These are phyloP conservation scores for Hozukius guyotensis DNA, from an alignment of 2,797 vertebrate genomes.

Conservation along the genomic window DNA sequence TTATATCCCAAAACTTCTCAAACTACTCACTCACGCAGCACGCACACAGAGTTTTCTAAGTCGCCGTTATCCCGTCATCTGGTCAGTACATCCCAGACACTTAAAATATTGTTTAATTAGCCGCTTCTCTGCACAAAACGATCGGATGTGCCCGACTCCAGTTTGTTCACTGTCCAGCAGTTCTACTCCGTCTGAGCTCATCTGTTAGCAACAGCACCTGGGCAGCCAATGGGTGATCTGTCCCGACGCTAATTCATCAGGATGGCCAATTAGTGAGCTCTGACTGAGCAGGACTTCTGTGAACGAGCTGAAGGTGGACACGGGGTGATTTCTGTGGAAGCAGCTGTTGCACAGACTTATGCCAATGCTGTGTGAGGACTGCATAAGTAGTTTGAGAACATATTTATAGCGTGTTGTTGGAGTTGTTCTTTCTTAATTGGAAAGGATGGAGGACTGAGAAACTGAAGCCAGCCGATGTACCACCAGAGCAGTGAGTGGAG, in stretches of 20 bases:
- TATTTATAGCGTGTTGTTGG: background rate
- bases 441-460: background rate
- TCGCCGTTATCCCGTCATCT: background rate
- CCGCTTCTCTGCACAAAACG: slow-evolving; percentile 12
- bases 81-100: background rate
- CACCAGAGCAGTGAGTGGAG: background rate
- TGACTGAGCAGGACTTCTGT: slow-evolving; percentile 36
- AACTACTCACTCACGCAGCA: background rate
- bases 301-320: slow-evolving; percentile 19
- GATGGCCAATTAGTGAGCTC: slow-evolving; percentile 58
- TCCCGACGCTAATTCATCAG: slow-evolving; percentile 52
- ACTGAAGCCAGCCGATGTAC: background rate
- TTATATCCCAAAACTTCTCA: background rate
- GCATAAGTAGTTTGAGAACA: slow-evolving; percentile 6
- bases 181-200: slow-evolving; percentile 41
- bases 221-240: slow-evolving; percentile 48
- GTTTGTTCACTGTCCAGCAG: slow-evolving; percentile 43
- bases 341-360: slow-evolving; percentile 31
- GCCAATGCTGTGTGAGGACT: background rate
- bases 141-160: slow-evolving; percentile 4
- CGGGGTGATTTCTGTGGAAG: slow-evolving; percentile 18
- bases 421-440: slow-evolving; percentile 16
- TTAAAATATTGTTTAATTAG: slow-evolving; percentile 36
- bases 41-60: background rate
- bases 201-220: slow-evolving; percentile 48